Base-by-base conservation (phyloP, 2,797 vertebrate species). In the Microcaecilia unicolor region DNA sequence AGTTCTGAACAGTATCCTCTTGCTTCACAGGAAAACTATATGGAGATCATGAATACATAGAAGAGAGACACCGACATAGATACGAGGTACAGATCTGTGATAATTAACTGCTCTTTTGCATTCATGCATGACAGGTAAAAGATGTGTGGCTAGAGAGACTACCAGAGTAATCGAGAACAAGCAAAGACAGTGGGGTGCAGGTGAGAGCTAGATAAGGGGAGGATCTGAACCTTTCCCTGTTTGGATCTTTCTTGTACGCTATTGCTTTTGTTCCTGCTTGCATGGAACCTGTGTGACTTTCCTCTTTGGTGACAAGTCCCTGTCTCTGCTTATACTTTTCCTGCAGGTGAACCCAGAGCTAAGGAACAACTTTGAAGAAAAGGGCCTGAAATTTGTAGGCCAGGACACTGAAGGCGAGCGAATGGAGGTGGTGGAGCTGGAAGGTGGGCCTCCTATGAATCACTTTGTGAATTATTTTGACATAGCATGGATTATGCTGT, bases 371-470 rank as follows among this genome's bases (percentile, higher is more conserved):
- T 86, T 98, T 64, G 91, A 97, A 41, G 82, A 86, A 10, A 87
- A 76, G 31, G 93, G 94, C 4, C 70, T 98, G 61, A 70, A 70
- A 40, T 98, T 98, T 25, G 91, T 98, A 5, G 94, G 94, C 27
- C 87, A 97, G 48, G 94, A 98, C 16, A 69, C 90, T 12, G 93
- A 90, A 58, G 93, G 94, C 17, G 88, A 97, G 24, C 68, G 94
- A 34, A 97, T 98, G 94, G 93, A 98, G 53, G 76, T 97, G 22
- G 86, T 96, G 21, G 94, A 98, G 61, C 55, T 96, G 41, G 91
- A 95, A 37, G 92, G 94, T 95, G 60, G 34, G 73, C 46, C 3
- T 19, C 22, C 20, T 14, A n/a, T n/a, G n/a, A n/a, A n/a, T n/a
- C n/a, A n/a, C n/a, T n/a, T n/a, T n/a, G n/a, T n/a, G n/a, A n/a